phyloP scores from a whole-genome alignment of 2,113 vertebrate genomes.

The Notarius quadriscutis region DNA sequence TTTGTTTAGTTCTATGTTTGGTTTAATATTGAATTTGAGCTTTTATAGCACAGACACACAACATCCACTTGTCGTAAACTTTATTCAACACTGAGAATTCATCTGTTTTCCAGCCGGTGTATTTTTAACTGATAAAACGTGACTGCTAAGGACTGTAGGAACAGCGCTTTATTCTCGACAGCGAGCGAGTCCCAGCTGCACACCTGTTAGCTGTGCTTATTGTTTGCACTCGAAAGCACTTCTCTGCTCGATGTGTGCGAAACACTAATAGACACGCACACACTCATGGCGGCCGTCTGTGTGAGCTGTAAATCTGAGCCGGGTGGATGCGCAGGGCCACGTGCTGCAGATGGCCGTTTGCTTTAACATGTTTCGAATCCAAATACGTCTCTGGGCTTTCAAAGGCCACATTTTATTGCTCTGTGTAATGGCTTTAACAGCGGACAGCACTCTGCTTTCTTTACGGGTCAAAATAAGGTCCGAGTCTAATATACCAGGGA shows the following conservation, averaged over 20 bases:
- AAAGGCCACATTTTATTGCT: slow-evolving; percentile 15
- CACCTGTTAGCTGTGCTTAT: slow-evolving; percentile 42
- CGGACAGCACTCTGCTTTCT: slow-evolving; percentile 7
- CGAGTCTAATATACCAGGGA: not conserved
- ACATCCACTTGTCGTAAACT: not conserved
- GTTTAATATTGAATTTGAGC: not conserved
- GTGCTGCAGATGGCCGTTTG: slow-evolving; percentile 39
- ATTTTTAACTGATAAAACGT: not conserved
- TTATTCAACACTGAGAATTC: not conserved
- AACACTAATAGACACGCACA: slow-evolving; percentile 41
- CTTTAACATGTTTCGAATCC: slow-evolving; percentile 41
- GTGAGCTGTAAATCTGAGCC: slow-evolving; percentile 45
- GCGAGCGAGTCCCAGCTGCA: slow-evolving; percentile 10
- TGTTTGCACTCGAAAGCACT: slow-evolving; percentile 28
- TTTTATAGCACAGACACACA: not conserved
- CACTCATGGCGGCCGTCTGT: not conserved
- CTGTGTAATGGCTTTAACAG: not conserved
- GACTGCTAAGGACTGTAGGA: not conserved
- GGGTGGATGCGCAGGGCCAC: slow-evolving; percentile 11
- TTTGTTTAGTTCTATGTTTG: not conserved
- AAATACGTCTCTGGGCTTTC: slow-evolving; percentile 31
- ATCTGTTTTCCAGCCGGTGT: not conserved
- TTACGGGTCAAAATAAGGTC: not conserved
- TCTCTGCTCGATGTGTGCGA: slow-evolving; percentile 27
- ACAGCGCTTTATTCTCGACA: not conserved